phyloP scores from a whole-genome alignment of 2,113 vertebrate genomes.

The Hipposideros armiger region DNA sequence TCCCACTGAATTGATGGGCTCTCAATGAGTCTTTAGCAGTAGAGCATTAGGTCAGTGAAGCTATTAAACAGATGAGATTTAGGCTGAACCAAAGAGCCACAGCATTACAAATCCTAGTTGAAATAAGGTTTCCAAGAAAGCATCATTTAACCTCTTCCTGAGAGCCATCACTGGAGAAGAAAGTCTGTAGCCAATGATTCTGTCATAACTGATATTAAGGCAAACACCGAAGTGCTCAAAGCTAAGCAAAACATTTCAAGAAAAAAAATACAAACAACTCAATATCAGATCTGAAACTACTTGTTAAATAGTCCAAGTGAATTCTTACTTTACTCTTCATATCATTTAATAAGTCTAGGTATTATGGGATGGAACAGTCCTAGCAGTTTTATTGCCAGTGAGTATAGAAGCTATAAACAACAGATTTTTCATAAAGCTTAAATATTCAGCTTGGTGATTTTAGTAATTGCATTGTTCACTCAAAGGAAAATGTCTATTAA shows the following conservation, averaged over 20 bases:
- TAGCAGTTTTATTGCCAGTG: background rate
- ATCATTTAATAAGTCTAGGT: background rate
- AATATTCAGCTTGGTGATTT: slow-evolving; percentile 39
- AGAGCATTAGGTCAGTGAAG: slow-evolving; percentile 79
- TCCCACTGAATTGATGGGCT: background rate
- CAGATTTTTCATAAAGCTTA: background rate
- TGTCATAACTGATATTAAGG: background rate
- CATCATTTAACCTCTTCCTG: slow-evolving; percentile 75
- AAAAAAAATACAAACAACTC: background rate
- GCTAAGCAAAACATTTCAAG: background rate
- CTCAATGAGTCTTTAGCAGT: slow-evolving; percentile 62
- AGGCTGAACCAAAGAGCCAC: slow-evolving; percentile 70
- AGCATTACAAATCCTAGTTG: slow-evolving; percentile 79
- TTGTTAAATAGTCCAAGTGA: background rate
- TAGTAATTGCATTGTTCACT: background rate
- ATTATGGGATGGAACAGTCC: background rate
- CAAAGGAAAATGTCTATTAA: slow-evolving; percentile 28
- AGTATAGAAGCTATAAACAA: slow-evolving; percentile 1
- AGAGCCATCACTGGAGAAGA: slow-evolving; percentile 72
- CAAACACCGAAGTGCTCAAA: background rate
- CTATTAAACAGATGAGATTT: slow-evolving; percentile 81
- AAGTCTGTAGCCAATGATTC: background rate
- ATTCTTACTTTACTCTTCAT: background rate
- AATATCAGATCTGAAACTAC: background rate
- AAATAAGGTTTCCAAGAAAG: slow-evolving; percentile 72